Conservation (phyloP, 2,113 vertebrate genomes). For the human region DNA sequence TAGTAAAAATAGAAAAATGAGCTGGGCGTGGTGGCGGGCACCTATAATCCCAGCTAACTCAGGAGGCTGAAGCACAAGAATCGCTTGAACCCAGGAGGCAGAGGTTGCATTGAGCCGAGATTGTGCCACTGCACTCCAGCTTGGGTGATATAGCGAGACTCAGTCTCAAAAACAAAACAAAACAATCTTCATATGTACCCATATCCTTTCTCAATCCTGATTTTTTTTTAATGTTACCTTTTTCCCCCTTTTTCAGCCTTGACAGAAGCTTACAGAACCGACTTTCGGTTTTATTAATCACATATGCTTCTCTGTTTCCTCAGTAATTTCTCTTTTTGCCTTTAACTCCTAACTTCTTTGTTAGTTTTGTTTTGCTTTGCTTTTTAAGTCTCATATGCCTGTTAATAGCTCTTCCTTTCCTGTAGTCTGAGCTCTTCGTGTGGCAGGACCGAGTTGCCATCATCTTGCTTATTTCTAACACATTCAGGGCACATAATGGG, state of each 20-base stretch:
- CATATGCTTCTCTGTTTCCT: not conserved
- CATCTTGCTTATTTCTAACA: not conserved
- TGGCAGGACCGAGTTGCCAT: accelerated
- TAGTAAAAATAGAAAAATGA: no score
- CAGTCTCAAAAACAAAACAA: no score
- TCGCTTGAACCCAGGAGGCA: no score
- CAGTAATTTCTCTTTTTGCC: not conserved
- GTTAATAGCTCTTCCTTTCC: not conserved
- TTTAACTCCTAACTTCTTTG: not conserved
- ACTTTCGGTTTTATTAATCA: not conserved
- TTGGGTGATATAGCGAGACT: no score
- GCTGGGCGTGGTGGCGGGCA: no score
- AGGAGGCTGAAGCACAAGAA: no score
- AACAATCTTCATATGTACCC: accelerated
- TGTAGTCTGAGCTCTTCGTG: not conserved
- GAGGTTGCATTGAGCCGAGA: no score
- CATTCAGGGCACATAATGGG: accelerated
- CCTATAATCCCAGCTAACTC: no score
- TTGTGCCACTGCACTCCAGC: no score
- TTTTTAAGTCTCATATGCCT: not conserved
- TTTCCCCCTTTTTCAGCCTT: no score
- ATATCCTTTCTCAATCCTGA: not conserved
- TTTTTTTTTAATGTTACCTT: accelerated
- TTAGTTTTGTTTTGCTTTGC: not conserved
- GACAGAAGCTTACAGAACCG: not conserved